phyloP scores from a whole-genome alignment of 1,140 invertebrate genomes.

The Drosophila nannoptera region DNA sequence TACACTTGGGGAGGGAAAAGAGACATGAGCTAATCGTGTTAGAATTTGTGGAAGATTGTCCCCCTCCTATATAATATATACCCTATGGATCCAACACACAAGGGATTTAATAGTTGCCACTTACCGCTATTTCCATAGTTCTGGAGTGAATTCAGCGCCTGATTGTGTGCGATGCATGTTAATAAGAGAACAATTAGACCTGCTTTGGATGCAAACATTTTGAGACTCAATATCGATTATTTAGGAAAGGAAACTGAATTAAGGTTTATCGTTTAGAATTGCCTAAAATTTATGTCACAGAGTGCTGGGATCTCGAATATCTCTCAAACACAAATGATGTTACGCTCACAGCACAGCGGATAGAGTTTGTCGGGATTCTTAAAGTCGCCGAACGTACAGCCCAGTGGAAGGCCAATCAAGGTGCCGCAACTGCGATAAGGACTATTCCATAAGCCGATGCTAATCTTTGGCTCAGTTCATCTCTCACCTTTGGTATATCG shows the following conservation, averaged over 20 bases:
- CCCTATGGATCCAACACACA: background rate
- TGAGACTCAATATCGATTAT: too few relatives aligned
- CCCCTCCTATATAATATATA: slow-evolving; percentile 1
- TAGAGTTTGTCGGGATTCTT: slow-evolving; percentile 24
- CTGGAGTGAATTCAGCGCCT: slow-evolving; percentile 24
- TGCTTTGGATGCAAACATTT: background rate
- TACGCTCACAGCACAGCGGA: slow-evolving; percentile 47
- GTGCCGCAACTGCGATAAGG: slow-evolving; percentile 42
- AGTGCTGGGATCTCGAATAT: slow-evolving; percentile 2
- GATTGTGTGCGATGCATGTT: background rate
- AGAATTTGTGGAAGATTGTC: too few relatives aligned
- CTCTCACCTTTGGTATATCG: slow-evolving; percentile 44
- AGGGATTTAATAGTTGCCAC: background rate
- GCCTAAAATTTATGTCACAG: background rate
- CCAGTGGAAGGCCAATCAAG: background rate
- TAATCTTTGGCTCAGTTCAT: background rate
- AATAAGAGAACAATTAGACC: background rate
- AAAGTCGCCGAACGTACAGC: slow-evolving; percentile 25
- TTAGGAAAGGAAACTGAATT: too few relatives aligned
- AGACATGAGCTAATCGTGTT: too few relatives aligned
- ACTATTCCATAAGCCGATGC: background rate
- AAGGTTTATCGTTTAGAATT: background rate
- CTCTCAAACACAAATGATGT: slow-evolving; percentile 14
- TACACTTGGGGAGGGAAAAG: slow-evolving; percentile 27
- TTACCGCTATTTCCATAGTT: slow-evolving; percentile 40